Base-by-base conservation (phyloP, 92 coral and sea anemone species). In the Phymanthus crucifer region DNA sequence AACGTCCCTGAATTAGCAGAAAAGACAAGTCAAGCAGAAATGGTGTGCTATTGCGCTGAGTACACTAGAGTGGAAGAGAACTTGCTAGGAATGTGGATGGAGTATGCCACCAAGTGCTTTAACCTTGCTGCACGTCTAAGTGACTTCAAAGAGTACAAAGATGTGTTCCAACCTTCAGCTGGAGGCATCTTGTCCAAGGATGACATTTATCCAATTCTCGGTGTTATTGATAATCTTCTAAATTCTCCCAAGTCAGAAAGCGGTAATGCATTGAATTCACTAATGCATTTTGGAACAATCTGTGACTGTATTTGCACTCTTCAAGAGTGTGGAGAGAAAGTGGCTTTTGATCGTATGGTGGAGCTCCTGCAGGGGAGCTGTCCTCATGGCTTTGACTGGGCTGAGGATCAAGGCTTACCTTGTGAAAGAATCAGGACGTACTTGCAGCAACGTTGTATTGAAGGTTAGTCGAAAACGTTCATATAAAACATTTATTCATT, bases 81-180 rank as follows among this genome's bases (percentile, higher is more conserved):
- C 10, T 76, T 96, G 26, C 75, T 89, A 68, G 86, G 81, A 0
- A 36, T 85, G 9, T 79, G 91, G 3, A 82, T 87, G 66, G 91
- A 88, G 56, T 93, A 96, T 73, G 85, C 92, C 43, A 93, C 89
- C 76, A 93, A 80, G 88, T 92, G 86, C 66, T 96, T 93, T 74
- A 93, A 96, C 70, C 65, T 93, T 52, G 92, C 98, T 12, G 96
- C 91, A 16, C 90, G 97, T 32, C 78, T 92, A 61, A 94, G 91
- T 69, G 96, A 94, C 71, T 78, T 96, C 87, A 96, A 93, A 83
- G 94, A 90, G 71, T 96, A 90, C 84, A 93, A 92, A 70, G 99
- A 96, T 67, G 91, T 96, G 33, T 89, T 96, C 34, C 92, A 93
- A 80, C 93, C 97, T 1, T 90, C 95, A 21, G 91, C 97, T 6